phyloP scores from a whole-genome alignment of 2,888 invertebrate species.

The Stenoptilia bipunctidactyla region DNA sequence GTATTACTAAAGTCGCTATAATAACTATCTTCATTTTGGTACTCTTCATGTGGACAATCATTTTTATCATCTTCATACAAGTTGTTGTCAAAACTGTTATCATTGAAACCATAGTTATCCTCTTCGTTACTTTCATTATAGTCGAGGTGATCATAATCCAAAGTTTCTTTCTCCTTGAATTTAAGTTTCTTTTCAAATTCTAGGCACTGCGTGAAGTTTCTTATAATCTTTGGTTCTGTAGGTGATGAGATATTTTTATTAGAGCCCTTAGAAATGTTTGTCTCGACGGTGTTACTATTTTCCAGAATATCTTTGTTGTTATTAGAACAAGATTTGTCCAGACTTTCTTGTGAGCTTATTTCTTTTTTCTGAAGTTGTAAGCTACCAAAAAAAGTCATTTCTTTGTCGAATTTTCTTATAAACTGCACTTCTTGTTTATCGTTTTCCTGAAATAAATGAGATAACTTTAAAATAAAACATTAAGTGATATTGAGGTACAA shows the following conservation, averaged over 20 bases:
- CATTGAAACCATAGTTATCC: conserved; percentile 1
- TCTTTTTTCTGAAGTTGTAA: conserved; percentile 4
- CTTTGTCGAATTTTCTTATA: conserved; percentile 11
- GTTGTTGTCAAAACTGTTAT: neutral
- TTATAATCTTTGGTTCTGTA: conserved; percentile 25
- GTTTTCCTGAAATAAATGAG: no score
- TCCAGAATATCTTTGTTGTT: neutral
- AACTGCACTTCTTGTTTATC: no score
- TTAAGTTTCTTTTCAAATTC: conserved; percentile 27
- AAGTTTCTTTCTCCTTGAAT: conserved; percentile 7
- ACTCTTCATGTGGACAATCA: neutral
- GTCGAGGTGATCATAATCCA: conserved; percentile 4
- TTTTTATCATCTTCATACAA: neutral
- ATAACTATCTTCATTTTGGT: neutral
- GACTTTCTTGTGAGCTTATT: conserved; percentile 9
- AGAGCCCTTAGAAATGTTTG: no score
- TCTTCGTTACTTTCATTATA: conserved; percentile 8
- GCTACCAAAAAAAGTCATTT: conserved; percentile 13
- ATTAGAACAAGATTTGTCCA: neutral
- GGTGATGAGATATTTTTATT: no score
- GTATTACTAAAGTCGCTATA: neutral
- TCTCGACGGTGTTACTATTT: neutral
- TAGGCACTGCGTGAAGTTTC: conserved; percentile 26
- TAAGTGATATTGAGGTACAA: no score
- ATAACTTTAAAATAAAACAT: no score